phyloP scores from a whole-genome alignment of 2,888 invertebrate genomes.

The Chorisops tibialis region DNA sequence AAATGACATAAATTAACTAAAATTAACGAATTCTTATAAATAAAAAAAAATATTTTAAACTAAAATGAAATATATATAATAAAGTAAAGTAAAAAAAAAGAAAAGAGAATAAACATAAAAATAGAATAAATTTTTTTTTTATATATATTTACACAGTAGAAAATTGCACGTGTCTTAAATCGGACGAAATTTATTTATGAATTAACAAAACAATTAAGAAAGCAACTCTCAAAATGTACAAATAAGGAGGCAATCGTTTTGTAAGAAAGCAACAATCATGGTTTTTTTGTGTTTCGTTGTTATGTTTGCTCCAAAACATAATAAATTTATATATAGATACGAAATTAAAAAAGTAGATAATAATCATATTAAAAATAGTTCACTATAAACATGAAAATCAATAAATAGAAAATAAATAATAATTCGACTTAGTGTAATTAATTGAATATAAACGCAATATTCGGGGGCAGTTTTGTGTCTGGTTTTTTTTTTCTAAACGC shows the following conservation, averaged over 20 bases:
- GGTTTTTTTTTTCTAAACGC: slow-evolving; percentile 1
- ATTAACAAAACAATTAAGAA: background rate
- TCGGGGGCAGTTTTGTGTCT: slow-evolving; percentile 25
- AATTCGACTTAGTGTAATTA: slow-evolving; percentile 6
- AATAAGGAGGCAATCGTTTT: slow-evolving; percentile 1
- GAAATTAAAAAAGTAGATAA: slow-evolving; percentile 1
- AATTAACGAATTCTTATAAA: slow-evolving; percentile 13
- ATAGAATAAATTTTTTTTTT: too few relatives aligned
- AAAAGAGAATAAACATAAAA: background rate
- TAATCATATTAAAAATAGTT: background rate
- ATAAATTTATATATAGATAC: too few relatives aligned
- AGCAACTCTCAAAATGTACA: slow-evolving; percentile 12
- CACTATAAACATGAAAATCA: slow-evolving; percentile 14
- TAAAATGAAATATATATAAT: background rate
- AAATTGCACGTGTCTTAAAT: slow-evolving; percentile 24
- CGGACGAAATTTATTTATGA: background rate
- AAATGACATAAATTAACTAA: slow-evolving; percentile 24
- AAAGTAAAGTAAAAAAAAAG: background rate
- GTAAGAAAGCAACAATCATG: background rate
- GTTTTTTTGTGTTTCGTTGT: slow-evolving; percentile 5
- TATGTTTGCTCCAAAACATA: slow-evolving; percentile 11
- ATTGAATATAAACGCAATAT: slow-evolving; percentile 1
- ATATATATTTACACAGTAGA: slow-evolving; percentile 11
- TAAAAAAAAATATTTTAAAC: too few relatives aligned
- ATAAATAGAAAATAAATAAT: slow-evolving; percentile 23